phyloP scores from a whole-genome alignment of 2,888 invertebrate genomes.

The Epinotia demarniana region DNA sequence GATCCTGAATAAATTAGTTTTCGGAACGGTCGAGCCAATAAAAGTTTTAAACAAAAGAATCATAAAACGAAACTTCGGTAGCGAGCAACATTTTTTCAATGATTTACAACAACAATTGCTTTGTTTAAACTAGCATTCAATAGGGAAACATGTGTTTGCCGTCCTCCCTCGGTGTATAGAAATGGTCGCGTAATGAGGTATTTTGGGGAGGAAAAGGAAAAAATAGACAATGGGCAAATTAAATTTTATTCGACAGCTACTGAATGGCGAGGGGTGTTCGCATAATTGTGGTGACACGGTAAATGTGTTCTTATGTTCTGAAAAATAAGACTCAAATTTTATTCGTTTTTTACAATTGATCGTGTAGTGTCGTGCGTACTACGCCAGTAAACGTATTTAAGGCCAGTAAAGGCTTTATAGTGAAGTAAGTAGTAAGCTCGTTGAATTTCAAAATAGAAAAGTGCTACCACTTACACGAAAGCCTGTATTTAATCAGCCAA shows the following conservation, averaged over 20 bases:
- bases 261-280: constrained; percentile 63
- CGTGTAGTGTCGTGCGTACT: not conserved
- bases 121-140: constrained; percentile 74
- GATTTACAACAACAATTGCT: constrained; percentile 80
- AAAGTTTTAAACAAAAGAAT: constrained; percentile 84
- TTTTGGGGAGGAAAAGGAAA: constrained; percentile 48
- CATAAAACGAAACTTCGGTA: constrained; percentile 81
- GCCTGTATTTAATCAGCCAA: not conserved
- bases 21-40: constrained; percentile 78
- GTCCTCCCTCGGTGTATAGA: constrained; percentile 51
- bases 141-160: constrained; percentile 73
- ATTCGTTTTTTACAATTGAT: not conserved
- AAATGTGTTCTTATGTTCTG: not conserved
- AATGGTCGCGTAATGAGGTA: constrained; percentile 52
- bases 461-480: not conserved
- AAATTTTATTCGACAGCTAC: constrained; percentile 78
- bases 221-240: constrained; percentile 74
- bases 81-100: constrained; percentile 77
- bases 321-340: not conserved
- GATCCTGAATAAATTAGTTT: constrained; percentile 83
- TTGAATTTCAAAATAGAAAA: not conserved
- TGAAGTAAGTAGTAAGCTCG: not conserved
- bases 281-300: constrained; percentile 52
- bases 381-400: constrained; percentile 2
- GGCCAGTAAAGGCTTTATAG: not conserved